phyloP scores from a whole-genome alignment of 1,140 invertebrate genomes.

The Bombus superbus region DNA sequence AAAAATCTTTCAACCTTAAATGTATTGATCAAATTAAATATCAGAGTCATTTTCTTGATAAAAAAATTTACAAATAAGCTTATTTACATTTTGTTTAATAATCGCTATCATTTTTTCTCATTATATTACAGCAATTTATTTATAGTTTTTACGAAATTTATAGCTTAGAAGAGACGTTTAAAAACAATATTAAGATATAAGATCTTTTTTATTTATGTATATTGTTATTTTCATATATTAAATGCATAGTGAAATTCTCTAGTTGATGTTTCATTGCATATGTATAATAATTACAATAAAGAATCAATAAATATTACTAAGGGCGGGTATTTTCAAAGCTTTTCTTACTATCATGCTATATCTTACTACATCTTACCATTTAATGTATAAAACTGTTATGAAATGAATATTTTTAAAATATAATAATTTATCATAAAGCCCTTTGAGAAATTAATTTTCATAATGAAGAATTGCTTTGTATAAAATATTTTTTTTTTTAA shows the following conservation, averaged over 20 bases:
- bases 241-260: too few relatives aligned
- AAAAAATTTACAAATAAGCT: slow-evolving; percentile 18
- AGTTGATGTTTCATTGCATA: not conserved
- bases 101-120: not conserved
- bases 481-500: too few relatives aligned
- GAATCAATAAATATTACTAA: not conserved
- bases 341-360: not conserved
- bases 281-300: not conserved
- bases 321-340: not conserved
- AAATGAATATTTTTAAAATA: not conserved
- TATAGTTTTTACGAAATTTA: too few relatives aligned
- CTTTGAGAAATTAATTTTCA: not conserved
- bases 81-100: slow-evolving; percentile 5
- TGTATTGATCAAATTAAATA: slow-evolving; percentile 22
- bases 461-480: not conserved
- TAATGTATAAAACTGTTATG: not conserved
- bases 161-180: not conserved
- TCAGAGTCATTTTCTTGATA: slow-evolving; percentile 1
- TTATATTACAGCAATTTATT: not conserved
- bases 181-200: not conserved
- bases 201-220: not conserved
- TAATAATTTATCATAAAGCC: not conserved
- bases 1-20: slow-evolving; percentile 37
- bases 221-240: not conserved
- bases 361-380: not conserved